Conservation (phyloP, 2,797 vertebrate genomes). For the Chloroceryle inda region DNA sequence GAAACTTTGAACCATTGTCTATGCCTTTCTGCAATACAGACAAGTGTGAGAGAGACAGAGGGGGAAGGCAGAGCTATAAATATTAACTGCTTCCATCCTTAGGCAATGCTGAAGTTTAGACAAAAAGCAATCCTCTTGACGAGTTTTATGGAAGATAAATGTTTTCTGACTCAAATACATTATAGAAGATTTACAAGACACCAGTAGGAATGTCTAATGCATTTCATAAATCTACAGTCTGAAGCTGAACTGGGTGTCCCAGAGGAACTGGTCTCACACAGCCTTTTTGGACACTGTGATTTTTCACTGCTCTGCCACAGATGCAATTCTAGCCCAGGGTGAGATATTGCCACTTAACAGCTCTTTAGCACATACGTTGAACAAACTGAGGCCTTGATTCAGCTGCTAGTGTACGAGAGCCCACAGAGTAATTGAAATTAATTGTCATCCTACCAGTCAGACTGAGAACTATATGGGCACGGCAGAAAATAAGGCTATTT, state of each 20-base stretch:
- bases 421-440: slow-evolving; percentile 14
- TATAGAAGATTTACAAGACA: slow-evolving; percentile 3
- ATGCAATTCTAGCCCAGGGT: neutral
- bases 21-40: neutral
- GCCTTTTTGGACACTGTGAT: neutral
- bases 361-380: neutral
- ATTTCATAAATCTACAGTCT: slow-evolving; percentile 37
- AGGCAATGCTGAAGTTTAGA: slow-evolving; percentile 8
- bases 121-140: slow-evolving; percentile 20
- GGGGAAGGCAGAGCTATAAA: neutral
- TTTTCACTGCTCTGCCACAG: neutral
- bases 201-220: neutral
- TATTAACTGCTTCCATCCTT: slow-evolving; percentile 20
- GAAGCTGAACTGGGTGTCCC: slow-evolving; percentile 19
- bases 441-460: neutral
- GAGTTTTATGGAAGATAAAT: slow-evolving; percentile 35
- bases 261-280: neutral
- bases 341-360: slow-evolving; percentile 31
- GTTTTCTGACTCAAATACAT: neutral
- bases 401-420: neutral
- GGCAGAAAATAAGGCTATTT: neutral
- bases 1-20: neutral
- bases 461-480: neutral
- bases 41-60: neutral
- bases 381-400: neutral